Evolutionary conservation across 2,888 invertebrate species (phyloP).

Genomic region (Drosophila nr. fundita): DNA sequence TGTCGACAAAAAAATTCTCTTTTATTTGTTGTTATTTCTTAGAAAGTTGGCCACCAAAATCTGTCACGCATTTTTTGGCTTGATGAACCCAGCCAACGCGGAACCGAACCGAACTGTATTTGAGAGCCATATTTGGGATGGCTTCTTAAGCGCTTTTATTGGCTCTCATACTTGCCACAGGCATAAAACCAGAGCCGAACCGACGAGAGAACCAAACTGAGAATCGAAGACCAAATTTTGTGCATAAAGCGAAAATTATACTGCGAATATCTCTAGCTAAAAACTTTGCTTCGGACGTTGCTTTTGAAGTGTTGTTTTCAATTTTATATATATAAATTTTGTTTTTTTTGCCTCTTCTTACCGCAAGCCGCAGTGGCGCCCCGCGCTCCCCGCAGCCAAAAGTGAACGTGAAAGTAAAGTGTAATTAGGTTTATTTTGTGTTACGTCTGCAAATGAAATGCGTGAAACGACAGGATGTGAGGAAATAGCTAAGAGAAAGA

Average conservation of each 20-base stretch:
- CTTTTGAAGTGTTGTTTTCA: conserved; percentile 67
- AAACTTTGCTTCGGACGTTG: conserved; percentile 66
- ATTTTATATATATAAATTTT: too few relatives aligned
- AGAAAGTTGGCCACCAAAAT: conserved; percentile 44
- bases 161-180: conserved; percentile 66
- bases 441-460: conserved; percentile 65
- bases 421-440: conserved; percentile 78
- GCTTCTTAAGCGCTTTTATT: conserved; percentile 75
- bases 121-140: conserved; percentile 29
- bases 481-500: conserved; percentile 32
- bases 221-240: conserved; percentile 32
- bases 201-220: neutral
- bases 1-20: neutral
- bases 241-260: conserved; percentile 70
- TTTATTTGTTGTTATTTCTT: neutral
- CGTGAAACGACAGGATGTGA: conserved; percentile 42
- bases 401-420: conserved; percentile 75
- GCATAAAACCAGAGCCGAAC: conserved; percentile 34
- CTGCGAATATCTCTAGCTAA: conserved; percentile 54
- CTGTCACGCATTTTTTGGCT: conserved; percentile 48
- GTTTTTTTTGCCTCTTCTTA: conserved; percentile 1
- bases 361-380: conserved; percentile 15
- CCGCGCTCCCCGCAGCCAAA: conserved; percentile 26
- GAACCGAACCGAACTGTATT: conserved; percentile 6
- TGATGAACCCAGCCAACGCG: conserved; percentile 32